Evolutionary conservation across 2,113 vertebrate species (phyloP), one percentile per base, ranked within the genome.

Genomic region (Cnemophilus loriae): DNA sequence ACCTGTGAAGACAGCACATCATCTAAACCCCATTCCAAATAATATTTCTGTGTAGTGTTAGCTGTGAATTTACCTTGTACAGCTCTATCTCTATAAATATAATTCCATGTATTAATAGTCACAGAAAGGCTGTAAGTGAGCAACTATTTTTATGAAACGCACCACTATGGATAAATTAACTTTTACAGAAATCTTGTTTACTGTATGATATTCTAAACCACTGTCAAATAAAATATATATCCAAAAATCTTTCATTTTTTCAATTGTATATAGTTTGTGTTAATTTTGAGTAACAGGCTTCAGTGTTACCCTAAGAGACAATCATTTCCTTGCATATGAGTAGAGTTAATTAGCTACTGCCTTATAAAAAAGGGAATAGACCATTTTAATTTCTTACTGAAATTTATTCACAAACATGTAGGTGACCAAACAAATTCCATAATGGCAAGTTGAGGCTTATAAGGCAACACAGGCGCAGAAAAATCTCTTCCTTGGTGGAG

Each of bases 181-280:
- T 99, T 99, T 99, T 99, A 98, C 99, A 99, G 98, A 99, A 99
- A 99, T 98, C 98, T 99, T 99, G 99, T 99, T 99, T 99, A 99
- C 99, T 99, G 99, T 99, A 99, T 99, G 98, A 99, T 99, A 99
- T 98, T 99, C 99, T 99, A 99, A 99, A 99, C 99, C 98, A 98
- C 98, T 99, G 99, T 99, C 98, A 99, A 99, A 99, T 99, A 99
- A 99, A 99, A 98, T 98, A 98, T 99, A 99, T 99, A 99, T 98
- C 98, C 98, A 98, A 99, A 99, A 98, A 97, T 78, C 76, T 96
- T 96, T 97, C 95, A 70, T 95, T 98, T 98, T 97, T 97, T 71
- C 78, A 96, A 91, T 95, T 97, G 94, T 96, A 97, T 94, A 95
- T 88, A 46, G 79, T 90, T 95, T 97, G 95, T 97, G 82, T 97